phyloP scores from a whole-genome alignment of 2,888 invertebrate species.

The Sphecodes monilicornis region DNA sequence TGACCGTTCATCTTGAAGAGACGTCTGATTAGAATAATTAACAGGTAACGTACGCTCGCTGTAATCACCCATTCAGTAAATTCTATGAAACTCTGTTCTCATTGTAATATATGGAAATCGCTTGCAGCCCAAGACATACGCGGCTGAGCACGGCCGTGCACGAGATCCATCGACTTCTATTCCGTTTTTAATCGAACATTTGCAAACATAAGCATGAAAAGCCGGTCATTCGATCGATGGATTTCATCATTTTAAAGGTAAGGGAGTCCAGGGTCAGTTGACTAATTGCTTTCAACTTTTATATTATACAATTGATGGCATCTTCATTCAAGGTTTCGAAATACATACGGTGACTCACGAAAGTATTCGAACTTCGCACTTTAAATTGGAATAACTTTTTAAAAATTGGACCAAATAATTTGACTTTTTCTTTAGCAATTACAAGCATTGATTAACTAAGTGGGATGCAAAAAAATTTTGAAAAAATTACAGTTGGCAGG shows the following conservation, averaged over 20 bases:
- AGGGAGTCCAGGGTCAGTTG: too few relatives aligned
- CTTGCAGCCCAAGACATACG: conserved; percentile 1
- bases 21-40: conserved; percentile 44
- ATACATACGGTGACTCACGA: too few relatives aligned
- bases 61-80: conserved; percentile 51
- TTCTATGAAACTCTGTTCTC: conserved; percentile 51
- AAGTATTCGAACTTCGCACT: too few relatives aligned
- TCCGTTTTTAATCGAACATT: conserved; percentile 27
- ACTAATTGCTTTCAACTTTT: too few relatives aligned
- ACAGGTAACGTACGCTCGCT: conserved; percentile 18
- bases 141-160: conserved; percentile 28
- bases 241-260: neutral
- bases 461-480: too few relatives aligned
- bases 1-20: conserved; percentile 39
- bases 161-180: conserved; percentile 33
- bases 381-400: too few relatives aligned
- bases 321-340: too few relatives aligned
- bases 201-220: conserved; percentile 23
- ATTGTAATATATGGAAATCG: conserved; percentile 54
- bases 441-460: too few relatives aligned
- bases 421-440: too few relatives aligned
- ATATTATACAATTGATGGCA: too few relatives aligned
- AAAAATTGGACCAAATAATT: too few relatives aligned
- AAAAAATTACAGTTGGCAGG: too few relatives aligned
- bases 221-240: conserved; percentile 9